Base-by-base conservation (phyloP, 2,888 invertebrate genomes). In the Chalcis sispes region DNA sequence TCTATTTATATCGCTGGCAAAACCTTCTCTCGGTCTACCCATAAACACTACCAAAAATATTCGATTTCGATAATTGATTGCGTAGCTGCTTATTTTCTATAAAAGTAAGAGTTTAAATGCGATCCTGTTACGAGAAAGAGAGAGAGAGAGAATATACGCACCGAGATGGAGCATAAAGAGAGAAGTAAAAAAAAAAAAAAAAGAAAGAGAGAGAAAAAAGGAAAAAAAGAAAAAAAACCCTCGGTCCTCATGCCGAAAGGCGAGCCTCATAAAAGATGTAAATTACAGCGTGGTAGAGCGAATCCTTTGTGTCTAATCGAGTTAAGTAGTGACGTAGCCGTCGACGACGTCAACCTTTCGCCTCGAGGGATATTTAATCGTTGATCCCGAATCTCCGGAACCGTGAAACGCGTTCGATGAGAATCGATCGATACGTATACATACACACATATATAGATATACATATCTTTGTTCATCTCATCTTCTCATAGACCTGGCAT, bases 231-330 rank as follows among this genome's bases (percentile, higher is more conserved):
- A 46, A 15, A n/a, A 46, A 46, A 15, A 46, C 3, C 10, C 36
- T 42, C 36, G 18, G 23, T 52, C 40, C 29, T 54, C 64, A 46
- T 58, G 59, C 58, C 7, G 8, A 20, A 42, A 42, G 18, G 10
- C 20, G 50, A 25, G n/a, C 18, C 15, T 62, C 27, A 29, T 65
- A 61, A 70, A 65, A 58, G 66, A 73, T 73, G 73, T 66, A 77
- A 77, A 77, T 77, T 73, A 74, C 54, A 73, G 54, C 29, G 62
- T 29, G 56, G 29, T 36, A 18, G 32, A 59, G 59, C n/a, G 32
- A 56, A 66, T 64, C 64, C 42, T 74, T 71, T 71, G 73, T 70
- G 52, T 29, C 69, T 73, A 71, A 77, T 73, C 73, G 66, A 77
- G 52, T 77, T 77, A 77, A 66, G 64, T 50, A 61, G 72, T 62